A percentile compares a stretch with the other conserved stretches of the same genome.
Conservation (phyloP, 2,888 invertebrate species). For the Dolomedes plantarius region DNA sequence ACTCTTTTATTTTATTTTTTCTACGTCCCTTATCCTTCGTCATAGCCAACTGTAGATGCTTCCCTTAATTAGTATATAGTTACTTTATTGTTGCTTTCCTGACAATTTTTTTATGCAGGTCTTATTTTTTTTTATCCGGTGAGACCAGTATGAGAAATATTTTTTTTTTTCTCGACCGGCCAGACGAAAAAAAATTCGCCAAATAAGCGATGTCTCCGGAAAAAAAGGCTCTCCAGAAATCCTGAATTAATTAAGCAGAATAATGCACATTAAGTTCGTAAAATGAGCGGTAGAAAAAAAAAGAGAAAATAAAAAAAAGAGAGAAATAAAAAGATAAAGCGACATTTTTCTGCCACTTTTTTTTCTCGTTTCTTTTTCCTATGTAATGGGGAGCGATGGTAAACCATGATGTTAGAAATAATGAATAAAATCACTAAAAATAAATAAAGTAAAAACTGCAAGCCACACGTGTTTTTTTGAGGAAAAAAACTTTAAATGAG, state of each 20-base stretch:
- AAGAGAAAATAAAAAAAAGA: too few species aligned
- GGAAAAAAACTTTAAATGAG: constrained; percentile 44
- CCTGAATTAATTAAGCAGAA: constrained; percentile 71
- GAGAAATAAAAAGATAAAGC: constrained; percentile 25
- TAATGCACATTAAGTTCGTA: constrained; percentile 69
- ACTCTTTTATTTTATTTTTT: constrained; percentile 44
- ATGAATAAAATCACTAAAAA: constrained; percentile 66
- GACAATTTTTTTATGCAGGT: constrained; percentile 33
- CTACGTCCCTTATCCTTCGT: not conserved
- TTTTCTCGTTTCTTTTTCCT: constrained; percentile 35
- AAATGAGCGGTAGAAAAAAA: constrained; percentile 47
- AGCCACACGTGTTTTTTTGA: constrained; percentile 38
- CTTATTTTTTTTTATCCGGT: not conserved
- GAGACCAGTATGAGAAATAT: constrained; percentile 17
- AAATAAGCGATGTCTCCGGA: constrained; percentile 62
- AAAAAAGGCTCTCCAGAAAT: constrained; percentile 52
- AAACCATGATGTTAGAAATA: constrained; percentile 70
- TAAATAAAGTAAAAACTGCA: constrained; percentile 37
- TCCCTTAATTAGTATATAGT: constrained; percentile 69
- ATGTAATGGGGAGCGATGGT: constrained; percentile 60
- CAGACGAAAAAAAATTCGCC: constrained; percentile 48
- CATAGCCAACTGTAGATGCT: constrained; percentile 46
- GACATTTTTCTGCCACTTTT: constrained; percentile 51
- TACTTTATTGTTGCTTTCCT: constrained; percentile 63
- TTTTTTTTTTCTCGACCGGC: constrained; percentile 28